Conservation (phyloP, 1,140 invertebrate genomes). For the Calephelis virginiensis region DNA sequence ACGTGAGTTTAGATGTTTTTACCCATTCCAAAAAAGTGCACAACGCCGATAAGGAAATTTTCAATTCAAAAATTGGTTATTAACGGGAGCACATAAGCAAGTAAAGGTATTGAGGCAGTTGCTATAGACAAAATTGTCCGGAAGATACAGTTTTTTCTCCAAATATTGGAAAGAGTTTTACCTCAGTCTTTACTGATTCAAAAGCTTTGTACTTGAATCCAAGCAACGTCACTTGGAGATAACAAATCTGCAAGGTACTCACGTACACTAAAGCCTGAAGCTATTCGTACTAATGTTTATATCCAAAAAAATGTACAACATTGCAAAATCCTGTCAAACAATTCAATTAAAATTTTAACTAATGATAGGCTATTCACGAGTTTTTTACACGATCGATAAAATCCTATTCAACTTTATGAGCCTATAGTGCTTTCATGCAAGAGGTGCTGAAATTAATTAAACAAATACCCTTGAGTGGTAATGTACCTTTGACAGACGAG, state of each 20-base stretch:
- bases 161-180: too few species aligned
- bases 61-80: too few species aligned
- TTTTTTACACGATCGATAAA: constrained; percentile 27
- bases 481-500: constrained; percentile 50
- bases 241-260: constrained; percentile 10
- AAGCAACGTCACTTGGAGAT: background rate
- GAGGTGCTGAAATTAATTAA: constrained; percentile 42
- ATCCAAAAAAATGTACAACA: constrained; percentile 13
- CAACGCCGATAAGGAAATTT: too few species aligned
- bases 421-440: constrained; percentile 37
- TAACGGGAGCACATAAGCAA: too few species aligned
- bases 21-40: too few species aligned
- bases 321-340: constrained; percentile 29
- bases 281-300: background rate
- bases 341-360: constrained; percentile 28
- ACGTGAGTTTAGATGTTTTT: too few species aligned
- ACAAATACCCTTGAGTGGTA: constrained; percentile 38
- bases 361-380: constrained; percentile 28
- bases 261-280: constrained; percentile 1
- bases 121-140: too few species aligned
- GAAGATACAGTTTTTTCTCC: too few species aligned
- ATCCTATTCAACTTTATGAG: constrained; percentile 21
- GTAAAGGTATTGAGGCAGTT: too few species aligned
- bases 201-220: constrained; percentile 7
- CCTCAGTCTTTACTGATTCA: background rate